A percentile compares a stretch with the other conserved stretches of the same genome.
Conservation (phyloP, 2,888 invertebrate genomes). For the Scaptomyza cyrtandrae region DNA sequence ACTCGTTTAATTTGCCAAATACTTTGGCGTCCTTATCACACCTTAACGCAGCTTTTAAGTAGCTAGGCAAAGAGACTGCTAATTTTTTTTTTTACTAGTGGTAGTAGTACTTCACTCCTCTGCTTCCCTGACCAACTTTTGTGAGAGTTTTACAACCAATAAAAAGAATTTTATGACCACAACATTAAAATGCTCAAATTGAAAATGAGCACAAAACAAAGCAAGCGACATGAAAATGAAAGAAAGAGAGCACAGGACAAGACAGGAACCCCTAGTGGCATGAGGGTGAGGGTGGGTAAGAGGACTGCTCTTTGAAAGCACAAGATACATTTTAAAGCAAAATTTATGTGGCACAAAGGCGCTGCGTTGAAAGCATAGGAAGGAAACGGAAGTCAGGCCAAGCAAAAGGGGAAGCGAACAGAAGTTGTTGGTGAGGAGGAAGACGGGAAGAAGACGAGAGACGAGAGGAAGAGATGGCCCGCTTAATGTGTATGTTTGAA, state of each 20-base stretch:
- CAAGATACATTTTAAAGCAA: slow-evolving; percentile 74
- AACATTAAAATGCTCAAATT: slow-evolving; percentile 78
- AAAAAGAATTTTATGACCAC: slow-evolving; percentile 80
- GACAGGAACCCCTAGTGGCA: not conserved
- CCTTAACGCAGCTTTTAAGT: slow-evolving; percentile 72
- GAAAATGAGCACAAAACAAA: slow-evolving; percentile 75
- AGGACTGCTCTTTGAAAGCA: slow-evolving; percentile 20
- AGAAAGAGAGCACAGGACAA: slow-evolving; percentile 37
- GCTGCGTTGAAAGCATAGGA: slow-evolving; percentile 71
- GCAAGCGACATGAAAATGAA: slow-evolving; percentile 40
- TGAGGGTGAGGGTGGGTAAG: not conserved
- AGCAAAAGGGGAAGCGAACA: slow-evolving; percentile 31
- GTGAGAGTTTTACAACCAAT: slow-evolving; percentile 73
- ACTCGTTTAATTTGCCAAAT: slow-evolving; percentile 73
- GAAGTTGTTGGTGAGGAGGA: slow-evolving; percentile 15
- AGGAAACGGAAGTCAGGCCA: slow-evolving; percentile 68
- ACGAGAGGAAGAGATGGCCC: slow-evolving; percentile 31
- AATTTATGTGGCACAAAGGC: slow-evolving; percentile 75
- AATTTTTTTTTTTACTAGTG: slow-evolving; percentile 47
- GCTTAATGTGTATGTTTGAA: slow-evolving; percentile 74
- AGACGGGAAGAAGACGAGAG: not conserved
- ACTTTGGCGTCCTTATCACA: slow-evolving; percentile 69
- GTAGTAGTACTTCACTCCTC: not conserved
- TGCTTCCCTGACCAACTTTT: not conserved
- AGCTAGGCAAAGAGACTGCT: slow-evolving; percentile 69